phyloP scores from a whole-genome alignment of 2,113 vertebrate genomes.

The Phylloscopus whistleri region DNA sequence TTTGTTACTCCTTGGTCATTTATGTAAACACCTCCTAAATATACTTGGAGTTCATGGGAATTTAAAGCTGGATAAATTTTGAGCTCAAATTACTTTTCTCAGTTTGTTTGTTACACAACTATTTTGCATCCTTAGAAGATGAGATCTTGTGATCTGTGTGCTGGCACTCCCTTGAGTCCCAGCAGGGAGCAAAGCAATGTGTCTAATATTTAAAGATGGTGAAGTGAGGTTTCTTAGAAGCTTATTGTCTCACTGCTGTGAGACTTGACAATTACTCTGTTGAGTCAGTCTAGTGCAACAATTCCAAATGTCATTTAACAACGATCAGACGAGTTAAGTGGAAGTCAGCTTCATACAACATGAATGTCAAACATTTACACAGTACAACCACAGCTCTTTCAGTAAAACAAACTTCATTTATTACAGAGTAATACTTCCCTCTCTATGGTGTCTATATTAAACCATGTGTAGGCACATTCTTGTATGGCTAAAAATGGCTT shows the following conservation, averaged over 20 bases:
- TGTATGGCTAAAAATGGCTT: not conserved
- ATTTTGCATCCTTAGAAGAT: not conserved
- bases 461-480: not conserved
- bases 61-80: not conserved
- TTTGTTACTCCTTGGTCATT: not conserved
- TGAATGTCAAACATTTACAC: not conserved
- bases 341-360: not conserved
- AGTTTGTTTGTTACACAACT: not conserved
- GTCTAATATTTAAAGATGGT: not conserved
- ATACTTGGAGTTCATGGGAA: not conserved
- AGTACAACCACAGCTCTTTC: not conserved
- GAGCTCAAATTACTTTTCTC: not conserved
- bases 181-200: not conserved
- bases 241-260: not conserved
- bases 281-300: not conserved
- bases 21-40: not conserved
- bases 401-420: not conserved
- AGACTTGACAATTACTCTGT: not conserved
- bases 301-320: not conserved
- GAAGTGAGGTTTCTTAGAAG: not conserved
- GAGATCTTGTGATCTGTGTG: not conserved
- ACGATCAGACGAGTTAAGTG: not conserved
- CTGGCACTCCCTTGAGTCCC: not conserved
- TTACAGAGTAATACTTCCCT: not conserved
- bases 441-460: not conserved